Evolutionary conservation across 2,797 vertebrate genomes (phyloP).

Genomic region (Enteromius anoplus): DNA sequence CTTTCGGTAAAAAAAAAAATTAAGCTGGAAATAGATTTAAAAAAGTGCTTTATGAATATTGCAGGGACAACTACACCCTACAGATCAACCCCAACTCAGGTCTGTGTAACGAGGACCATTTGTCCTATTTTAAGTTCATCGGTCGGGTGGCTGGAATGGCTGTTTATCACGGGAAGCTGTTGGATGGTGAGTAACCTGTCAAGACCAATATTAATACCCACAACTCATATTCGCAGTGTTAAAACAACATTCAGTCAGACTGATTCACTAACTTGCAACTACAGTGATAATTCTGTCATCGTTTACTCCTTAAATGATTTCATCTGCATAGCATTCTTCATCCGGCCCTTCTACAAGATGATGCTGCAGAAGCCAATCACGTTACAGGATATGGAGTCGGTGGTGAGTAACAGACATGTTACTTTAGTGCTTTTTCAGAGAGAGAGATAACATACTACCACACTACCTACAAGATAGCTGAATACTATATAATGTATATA

Average conservation of each 20-base stretch:
- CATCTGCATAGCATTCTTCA: constrained; percentile 88
- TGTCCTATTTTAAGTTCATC: constrained; percentile 98
- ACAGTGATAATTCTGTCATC: not conserved
- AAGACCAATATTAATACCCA: constrained; percentile 15
- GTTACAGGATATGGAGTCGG: constrained; percentile 96
- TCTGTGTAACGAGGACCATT: constrained; percentile 96
- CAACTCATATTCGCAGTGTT: not conserved
- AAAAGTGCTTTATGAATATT: constrained; percentile 31
- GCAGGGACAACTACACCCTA: constrained; percentile 96
- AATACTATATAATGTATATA: too few species aligned
- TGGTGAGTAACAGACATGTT: constrained; percentile 79
- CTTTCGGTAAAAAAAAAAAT: not conserved
- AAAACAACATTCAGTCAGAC: not conserved
- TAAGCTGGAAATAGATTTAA: not conserved
- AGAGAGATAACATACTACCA: not conserved
- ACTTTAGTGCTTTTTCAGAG: not conserved
- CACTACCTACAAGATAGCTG: not conserved
- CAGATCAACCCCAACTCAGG: constrained; percentile 98
- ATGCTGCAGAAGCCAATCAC: constrained; percentile 95
- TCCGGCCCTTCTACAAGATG: constrained; percentile 99
- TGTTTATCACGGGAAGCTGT: constrained; percentile 94
- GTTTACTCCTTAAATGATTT: not conserved
- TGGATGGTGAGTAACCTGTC: constrained; percentile 84
- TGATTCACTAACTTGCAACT: not conserved
- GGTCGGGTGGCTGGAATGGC: constrained; percentile 98